phyloP scores from a whole-genome alignment of 2,113 vertebrate species.

The Rhabdornis inornatus region DNA sequence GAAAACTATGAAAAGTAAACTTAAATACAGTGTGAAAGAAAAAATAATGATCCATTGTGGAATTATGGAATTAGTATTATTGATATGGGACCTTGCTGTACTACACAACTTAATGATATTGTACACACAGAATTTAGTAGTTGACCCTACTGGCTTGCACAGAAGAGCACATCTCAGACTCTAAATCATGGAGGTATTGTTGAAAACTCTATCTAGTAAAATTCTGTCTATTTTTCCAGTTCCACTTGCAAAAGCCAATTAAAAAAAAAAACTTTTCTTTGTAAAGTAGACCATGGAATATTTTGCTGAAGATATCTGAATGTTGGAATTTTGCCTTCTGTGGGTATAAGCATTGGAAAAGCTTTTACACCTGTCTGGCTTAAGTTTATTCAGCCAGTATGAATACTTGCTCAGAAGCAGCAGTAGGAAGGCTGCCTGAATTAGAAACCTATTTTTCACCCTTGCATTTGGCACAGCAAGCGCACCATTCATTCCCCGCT shows the following conservation, averaged over 20 bases:
- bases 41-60: neutral
- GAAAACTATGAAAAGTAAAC: neutral
- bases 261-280: neutral
- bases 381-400: neutral
- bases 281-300: neutral
- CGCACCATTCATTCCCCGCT: neutral
- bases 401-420: neutral
- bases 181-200: neutral
- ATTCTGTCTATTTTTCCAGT: neutral
- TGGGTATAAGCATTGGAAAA: neutral
- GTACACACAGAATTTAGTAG: neutral
- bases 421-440: neutral
- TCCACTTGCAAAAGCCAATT: neutral
- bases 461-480: neutral
- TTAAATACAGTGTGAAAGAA: neutral
- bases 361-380: neutral
- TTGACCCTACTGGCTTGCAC: neutral
- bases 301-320: neutral
- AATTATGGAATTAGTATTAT: neutral
- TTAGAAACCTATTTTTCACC: neutral
- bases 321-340: neutral
- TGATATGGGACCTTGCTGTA: neutral
- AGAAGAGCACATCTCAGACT: neutral
- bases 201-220: neutral
- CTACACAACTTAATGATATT: neutral